Conservation (phyloP, 2,888 invertebrate species). For the Autographa gamma region DNA sequence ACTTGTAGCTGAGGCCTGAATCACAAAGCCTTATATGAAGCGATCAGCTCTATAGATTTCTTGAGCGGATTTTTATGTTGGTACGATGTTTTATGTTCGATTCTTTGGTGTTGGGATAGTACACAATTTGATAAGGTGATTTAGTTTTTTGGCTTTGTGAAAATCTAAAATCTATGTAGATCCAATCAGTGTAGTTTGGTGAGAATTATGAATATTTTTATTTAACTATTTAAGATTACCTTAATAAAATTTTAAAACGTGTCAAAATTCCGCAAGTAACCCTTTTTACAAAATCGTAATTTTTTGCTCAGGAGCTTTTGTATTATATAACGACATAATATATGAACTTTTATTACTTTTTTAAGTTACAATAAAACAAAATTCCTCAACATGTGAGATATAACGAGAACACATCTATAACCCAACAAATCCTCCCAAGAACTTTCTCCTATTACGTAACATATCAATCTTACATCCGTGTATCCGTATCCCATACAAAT, state of each 20-base stretch:
- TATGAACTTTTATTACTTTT: no score
- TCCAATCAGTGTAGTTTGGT: no score
- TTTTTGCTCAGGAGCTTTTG: no score
- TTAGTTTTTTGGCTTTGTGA: no score
- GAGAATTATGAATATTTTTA: no score
- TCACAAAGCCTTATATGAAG: slow-evolving; percentile 45
- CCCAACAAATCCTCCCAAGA: slow-evolving; percentile 63
- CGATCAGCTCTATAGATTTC: slow-evolving; percentile 16
- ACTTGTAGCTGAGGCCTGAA: slow-evolving; percentile 64
- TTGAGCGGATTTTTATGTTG: slow-evolving; percentile 12
- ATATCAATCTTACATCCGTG: slow-evolving; percentile 64
- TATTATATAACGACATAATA: no score
- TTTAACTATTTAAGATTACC: no score
- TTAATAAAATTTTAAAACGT: no score
- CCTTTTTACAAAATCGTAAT: no score
- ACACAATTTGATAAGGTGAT: no score
- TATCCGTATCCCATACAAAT: slow-evolving; percentile 66
- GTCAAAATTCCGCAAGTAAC: no score
- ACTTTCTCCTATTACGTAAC: slow-evolving; percentile 78
- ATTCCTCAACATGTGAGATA: slow-evolving; percentile 27
- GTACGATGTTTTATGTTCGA: not conserved
- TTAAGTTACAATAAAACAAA: slow-evolving; percentile 34
- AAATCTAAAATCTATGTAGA: no score
- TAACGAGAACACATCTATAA: slow-evolving; percentile 50
- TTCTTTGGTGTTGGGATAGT: not conserved